Base-by-base conservation (phyloP, 2,888 invertebrate genomes). In the Anthoptus insignis region DNA sequence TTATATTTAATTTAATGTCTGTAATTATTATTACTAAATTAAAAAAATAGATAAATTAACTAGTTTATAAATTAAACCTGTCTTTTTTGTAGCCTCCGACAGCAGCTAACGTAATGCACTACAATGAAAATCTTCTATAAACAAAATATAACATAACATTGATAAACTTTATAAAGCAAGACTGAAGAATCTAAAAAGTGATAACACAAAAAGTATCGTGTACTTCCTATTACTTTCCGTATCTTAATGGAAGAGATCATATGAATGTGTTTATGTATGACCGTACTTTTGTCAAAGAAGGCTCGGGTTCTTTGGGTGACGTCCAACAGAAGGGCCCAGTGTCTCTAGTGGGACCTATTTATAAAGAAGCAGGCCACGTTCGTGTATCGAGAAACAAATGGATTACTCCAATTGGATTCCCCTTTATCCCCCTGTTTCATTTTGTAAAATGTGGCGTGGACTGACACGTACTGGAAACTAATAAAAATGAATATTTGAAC, bases 211-310 rank as follows among this genome's bases (percentile, higher is more conserved):
- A 4, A 9, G 16, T n/a, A 34, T n/a, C n/a, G n/a, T 54, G 9
- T 54, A 42, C 19, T 37, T 42, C 42, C n/a, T 19, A 49, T n/a
- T 37, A 7, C 16, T 56, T 42, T 11, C 39, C 13, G 37, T 27
- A 37, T 63, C 37, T 56, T 27, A 49, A 56, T 6, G 49, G 34
- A 53, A 42, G 42, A 60, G 60, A 52, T 53, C 19, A 42, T 79
- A 82, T 80, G 79, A 80, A 82, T 83, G 80, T 86, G 83, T 85
- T 87, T 88, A 86, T 86, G 85, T 86, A 87, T 82, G 83, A 86
- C 81, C 81, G 79, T 82, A 82, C 86, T 88, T 87, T 87, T 87
- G 85, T 88, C 88, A 87, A 88, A 84, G 79, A 76, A 56, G 27
- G 74, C 77, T 75, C 74, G 82, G 81, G 84, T 86, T 86, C 82